Conservation (phyloP, 2,113 vertebrate species). For the Macquaria ambigua region DNA sequence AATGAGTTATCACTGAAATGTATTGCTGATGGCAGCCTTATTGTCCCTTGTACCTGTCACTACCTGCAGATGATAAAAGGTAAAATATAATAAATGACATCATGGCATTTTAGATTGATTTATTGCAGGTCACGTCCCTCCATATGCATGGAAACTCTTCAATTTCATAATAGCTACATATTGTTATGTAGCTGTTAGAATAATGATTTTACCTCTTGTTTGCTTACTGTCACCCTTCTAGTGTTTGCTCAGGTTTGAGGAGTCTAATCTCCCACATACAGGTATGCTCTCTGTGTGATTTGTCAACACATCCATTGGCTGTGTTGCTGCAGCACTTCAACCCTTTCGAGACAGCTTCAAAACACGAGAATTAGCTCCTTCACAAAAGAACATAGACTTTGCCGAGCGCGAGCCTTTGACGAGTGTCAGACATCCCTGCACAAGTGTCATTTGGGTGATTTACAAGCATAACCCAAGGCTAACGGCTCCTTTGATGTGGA, state of each 20-base stretch:
- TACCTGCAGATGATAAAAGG: slow-evolving; percentile 31
- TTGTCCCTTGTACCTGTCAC: slow-evolving; percentile 23
- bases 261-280: slow-evolving; percentile 71
- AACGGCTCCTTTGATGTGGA: slow-evolving; percentile 70
- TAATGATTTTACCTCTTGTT: slow-evolving; percentile 55
- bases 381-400: slow-evolving; percentile 70
- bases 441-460: slow-evolving; percentile 77
- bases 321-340: slow-evolving; percentile 44
- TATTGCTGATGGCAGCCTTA: slow-evolving; percentile 21
- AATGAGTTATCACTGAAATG: slow-evolving; percentile 37
- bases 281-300: slow-evolving; percentile 68
- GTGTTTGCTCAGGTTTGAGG: slow-evolving; percentile 59
- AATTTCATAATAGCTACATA: slow-evolving; percentile 8
- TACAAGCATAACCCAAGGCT: slow-evolving; percentile 72
- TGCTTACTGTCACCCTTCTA: slow-evolving; percentile 55
- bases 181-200: slow-evolving; percentile 47
- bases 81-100: slow-evolving; percentile 29
- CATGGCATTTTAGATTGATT: slow-evolving; percentile 53
- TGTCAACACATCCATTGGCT: slow-evolving; percentile 65
- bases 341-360: slow-evolving; percentile 67
- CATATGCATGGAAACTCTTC: slow-evolving; percentile 13
- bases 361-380: slow-evolving; percentile 62
- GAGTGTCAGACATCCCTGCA: slow-evolving; percentile 63
- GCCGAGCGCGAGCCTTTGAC: slow-evolving; percentile 47
- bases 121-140: slow-evolving; percentile 24